Percentiles rank a stretch among this genome's conserved stretches.
phyloP scores from a whole-genome alignment of 2,888 invertebrate genomes.

The Phymatocera aterrima region DNA sequence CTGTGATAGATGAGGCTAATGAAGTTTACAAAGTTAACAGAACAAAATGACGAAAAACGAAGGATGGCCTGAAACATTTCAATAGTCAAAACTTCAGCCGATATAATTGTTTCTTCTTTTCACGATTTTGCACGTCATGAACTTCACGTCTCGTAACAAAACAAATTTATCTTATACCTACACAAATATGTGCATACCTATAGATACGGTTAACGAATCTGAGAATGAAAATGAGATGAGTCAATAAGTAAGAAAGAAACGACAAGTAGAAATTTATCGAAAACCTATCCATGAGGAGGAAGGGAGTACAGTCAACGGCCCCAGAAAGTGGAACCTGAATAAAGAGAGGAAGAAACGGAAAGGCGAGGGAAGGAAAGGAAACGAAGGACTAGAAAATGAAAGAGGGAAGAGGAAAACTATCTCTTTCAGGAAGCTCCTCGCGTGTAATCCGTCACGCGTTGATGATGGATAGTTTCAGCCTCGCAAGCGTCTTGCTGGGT shows the following conservation, averaged over 20 bases:
- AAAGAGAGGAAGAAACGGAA: slow-evolving; percentile 42
- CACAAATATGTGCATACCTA: too few relatives aligned
- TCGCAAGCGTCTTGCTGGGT: slow-evolving; percentile 20
- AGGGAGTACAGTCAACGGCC: slow-evolving; percentile 14
- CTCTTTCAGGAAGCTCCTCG: slow-evolving; percentile 41
- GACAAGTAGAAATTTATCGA: slow-evolving; percentile 14
- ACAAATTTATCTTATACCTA: too few relatives aligned
- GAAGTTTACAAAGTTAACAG: too few relatives aligned
- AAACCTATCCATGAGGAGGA: too few relatives aligned
- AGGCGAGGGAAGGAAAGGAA: neutral
- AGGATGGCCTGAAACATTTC: too few relatives aligned
- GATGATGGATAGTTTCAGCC: slow-evolving; percentile 42
- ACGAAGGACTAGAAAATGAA: slow-evolving; percentile 52
- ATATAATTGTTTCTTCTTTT: too few relatives aligned
- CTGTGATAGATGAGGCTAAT: too few relatives aligned
- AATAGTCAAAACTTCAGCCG: too few relatives aligned
- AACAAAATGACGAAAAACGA: too few relatives aligned
- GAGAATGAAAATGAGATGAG: neutral
- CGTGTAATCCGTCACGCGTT: slow-evolving; percentile 40
- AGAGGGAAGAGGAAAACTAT: slow-evolving; percentile 13
- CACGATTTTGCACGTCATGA: too few relatives aligned
- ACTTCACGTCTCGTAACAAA: too few relatives aligned
- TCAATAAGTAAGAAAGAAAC: neutral
- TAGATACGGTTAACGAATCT: too few relatives aligned
- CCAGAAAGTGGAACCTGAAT: slow-evolving; percentile 27